Conservation (phyloP, 2,888 invertebrate species). For the Congeria kusceri region DNA sequence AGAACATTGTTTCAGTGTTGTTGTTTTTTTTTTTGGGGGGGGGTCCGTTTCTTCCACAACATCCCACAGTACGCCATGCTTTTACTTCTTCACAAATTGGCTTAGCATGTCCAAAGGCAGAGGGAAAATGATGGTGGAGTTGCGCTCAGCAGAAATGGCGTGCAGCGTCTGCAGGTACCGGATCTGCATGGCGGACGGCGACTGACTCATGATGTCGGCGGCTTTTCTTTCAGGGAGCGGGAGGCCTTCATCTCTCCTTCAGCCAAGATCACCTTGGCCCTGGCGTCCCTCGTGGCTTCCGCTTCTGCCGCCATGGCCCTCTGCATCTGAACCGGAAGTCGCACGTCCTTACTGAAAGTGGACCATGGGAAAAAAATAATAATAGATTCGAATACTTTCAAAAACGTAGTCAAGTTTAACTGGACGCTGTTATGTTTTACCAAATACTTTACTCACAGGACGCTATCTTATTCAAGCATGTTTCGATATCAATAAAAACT, state of each 20-base stretch:
- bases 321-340: conserved; percentile 83
- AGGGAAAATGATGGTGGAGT: conserved; percentile 84
- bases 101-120: conserved; percentile 78
- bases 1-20: no score
- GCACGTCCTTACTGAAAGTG: conserved; percentile 80
- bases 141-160: conserved; percentile 82
- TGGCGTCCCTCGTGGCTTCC: conserved; percentile 81
- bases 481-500: no score
- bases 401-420: no score
- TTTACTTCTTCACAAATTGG: conserved; percentile 21
- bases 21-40: no score
- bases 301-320: conserved; percentile 84
- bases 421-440: no score
- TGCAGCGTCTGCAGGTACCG: conserved; percentile 84
- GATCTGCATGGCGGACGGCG: conserved; percentile 91
- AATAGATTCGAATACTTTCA: no score
- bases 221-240: conserved; percentile 94
- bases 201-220: conserved; percentile 93
- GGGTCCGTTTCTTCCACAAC: no score
- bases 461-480: no score
- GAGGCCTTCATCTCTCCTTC: conserved; percentile 88
- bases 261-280: conserved; percentile 83
- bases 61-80: no score
- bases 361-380: no score
- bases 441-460: no score